Evolutionary conservation across 2,797 vertebrate genomes (phyloP).

Genomic region (Sciurus vulgaris): DNA sequence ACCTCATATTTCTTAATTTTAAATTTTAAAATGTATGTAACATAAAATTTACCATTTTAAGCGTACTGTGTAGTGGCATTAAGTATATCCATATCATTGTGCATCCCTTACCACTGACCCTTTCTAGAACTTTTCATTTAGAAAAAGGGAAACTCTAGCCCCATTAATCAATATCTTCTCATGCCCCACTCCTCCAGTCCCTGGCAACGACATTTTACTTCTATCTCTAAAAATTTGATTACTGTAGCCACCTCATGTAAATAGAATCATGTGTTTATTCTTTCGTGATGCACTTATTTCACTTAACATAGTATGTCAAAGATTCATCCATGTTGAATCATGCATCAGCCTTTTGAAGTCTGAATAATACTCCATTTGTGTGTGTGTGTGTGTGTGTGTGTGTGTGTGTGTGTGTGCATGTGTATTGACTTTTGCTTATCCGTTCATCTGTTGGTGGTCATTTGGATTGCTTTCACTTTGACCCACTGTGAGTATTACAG

Average conservation of each 20-base stretch:
- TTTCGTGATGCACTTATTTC: not conserved
- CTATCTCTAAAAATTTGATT: not conserved
- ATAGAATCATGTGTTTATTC: not conserved
- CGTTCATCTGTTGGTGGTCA: not conserved
- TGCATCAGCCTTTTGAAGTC: not conserved
- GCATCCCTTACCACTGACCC: not conserved
- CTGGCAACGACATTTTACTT: not conserved
- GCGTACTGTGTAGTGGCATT: not conserved
- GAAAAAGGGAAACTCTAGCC: not conserved
- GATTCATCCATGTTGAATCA: not conserved
- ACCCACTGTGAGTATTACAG: not conserved
- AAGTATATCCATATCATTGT: not conserved
- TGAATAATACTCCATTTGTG: not conserved
- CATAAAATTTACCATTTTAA: not conserved
- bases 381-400: too few species aligned
- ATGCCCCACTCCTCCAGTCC: accelerated
- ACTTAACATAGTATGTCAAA: not conserved
- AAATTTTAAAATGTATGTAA: not conserved
- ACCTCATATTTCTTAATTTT: not conserved
- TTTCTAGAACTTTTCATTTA: not conserved
- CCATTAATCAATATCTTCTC: too few species aligned
- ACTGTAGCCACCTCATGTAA: not conserved
- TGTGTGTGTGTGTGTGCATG: too few species aligned
- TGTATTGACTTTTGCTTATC: not conserved
- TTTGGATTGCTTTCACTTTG: not conserved